phyloP scores from a whole-genome alignment of 2,888 invertebrate species.

The Pachliopta kotzebuea region DNA sequence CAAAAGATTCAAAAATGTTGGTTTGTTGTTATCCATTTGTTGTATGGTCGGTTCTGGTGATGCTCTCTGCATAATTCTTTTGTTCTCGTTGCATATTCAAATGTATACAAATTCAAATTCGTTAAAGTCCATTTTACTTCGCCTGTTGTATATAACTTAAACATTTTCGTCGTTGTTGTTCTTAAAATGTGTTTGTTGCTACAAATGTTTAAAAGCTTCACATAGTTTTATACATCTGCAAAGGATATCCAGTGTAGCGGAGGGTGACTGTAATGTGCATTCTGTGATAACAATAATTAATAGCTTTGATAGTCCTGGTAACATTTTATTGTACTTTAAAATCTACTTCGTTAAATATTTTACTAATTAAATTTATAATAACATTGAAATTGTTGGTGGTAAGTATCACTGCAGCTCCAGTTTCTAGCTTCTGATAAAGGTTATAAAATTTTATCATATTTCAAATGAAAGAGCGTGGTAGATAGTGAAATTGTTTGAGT shows the following conservation, averaged over 20 bases:
- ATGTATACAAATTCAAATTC: slow-evolving; percentile 43
- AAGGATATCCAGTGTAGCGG: neutral
- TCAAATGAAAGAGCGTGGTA: too few species aligned
- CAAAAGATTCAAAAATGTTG: slow-evolving; percentile 8
- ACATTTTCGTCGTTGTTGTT: slow-evolving; percentile 26
- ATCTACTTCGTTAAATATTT: neutral
- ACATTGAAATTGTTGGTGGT: too few species aligned
- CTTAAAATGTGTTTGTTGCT: slow-evolving; percentile 10
- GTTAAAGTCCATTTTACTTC: slow-evolving; percentile 35
- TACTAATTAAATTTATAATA: neutral
- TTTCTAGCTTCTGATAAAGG: too few species aligned
- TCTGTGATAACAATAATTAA: slow-evolving; percentile 33
- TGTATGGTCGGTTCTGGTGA: slow-evolving; percentile 10
- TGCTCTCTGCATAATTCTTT: slow-evolving; percentile 33
- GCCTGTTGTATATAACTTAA: slow-evolving; percentile 29
- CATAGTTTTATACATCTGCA: slow-evolving; percentile 10
- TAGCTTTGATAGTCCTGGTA: slow-evolving; percentile 7
- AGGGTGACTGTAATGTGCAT: slow-evolving; percentile 24
- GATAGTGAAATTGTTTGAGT: too few species aligned
- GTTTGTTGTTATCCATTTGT: neutral
- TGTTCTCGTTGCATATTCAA: slow-evolving; percentile 42
- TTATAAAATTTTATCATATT: too few species aligned
- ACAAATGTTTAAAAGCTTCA: slow-evolving; percentile 17
- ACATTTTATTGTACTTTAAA: neutral
- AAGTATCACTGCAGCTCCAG: too few species aligned